Conservation (phyloP, 2,797 vertebrate genomes). For the Dipus sagitta region DNA sequence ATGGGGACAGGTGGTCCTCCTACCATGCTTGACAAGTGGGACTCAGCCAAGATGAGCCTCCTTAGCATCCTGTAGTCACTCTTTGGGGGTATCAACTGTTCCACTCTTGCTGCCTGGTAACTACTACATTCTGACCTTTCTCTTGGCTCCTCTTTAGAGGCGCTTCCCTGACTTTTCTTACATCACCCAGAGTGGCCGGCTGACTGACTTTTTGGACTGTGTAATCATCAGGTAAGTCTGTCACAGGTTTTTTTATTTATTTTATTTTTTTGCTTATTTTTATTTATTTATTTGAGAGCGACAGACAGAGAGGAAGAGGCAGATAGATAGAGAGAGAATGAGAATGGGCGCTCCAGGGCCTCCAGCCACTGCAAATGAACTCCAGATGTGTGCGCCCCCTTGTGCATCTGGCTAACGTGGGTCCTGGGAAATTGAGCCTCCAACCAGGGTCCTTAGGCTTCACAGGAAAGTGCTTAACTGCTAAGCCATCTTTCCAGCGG, state of each 20-base stretch:
- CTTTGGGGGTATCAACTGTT: neutral
- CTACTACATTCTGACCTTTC: neutral
- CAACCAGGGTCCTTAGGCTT: too few relatives aligned
- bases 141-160: slow-evolving; percentile 87
- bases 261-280: too few relatives aligned
- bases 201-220: slow-evolving; percentile 97
- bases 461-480: too few relatives aligned
- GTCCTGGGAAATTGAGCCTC: too few relatives aligned
- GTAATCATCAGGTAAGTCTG: slow-evolving; percentile 96
- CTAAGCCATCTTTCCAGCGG: too few relatives aligned
- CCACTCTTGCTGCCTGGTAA: neutral
- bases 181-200: slow-evolving; percentile 95
- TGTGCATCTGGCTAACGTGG: too few relatives aligned
- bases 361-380: too few relatives aligned
- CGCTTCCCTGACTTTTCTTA: slow-evolving; percentile 99
- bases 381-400: too few relatives aligned
- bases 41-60: neutral
- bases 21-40: neutral
- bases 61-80: neutral
- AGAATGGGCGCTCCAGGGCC: too few relatives aligned
- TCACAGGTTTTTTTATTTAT: neutral
- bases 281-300: too few relatives aligned
- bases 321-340: too few relatives aligned
- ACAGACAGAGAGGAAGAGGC: too few relatives aligned
- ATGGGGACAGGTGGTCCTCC: neutral